Conservation (phyloP, 2,113 vertebrate species). For the Phodopus roborovskii region DNA sequence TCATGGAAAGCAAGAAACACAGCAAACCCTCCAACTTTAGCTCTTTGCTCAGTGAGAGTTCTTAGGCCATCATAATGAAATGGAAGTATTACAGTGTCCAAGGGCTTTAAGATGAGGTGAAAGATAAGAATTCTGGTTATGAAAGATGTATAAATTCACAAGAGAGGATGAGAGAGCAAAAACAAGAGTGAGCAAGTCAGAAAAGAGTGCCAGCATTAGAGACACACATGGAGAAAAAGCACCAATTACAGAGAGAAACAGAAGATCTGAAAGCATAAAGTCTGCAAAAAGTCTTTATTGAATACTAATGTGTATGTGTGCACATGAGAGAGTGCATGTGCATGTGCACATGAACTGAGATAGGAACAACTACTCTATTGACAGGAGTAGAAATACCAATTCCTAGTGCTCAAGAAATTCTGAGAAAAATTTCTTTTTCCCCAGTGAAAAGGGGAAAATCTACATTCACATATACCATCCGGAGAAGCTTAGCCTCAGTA, state of each 20-base stretch:
- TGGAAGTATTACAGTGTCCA: not conserved
- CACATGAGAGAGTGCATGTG: too few relatives aligned
- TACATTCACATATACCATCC: not conserved
- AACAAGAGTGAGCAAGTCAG: not conserved
- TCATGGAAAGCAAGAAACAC: not conserved
- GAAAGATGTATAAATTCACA: not conserved
- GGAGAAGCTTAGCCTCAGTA: not conserved
- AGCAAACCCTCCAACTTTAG: not conserved
- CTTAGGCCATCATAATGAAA: not conserved
- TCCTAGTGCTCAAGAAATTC: not conserved
- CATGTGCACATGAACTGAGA: not conserved
- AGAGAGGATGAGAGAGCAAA: not conserved
- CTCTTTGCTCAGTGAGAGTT: not conserved
- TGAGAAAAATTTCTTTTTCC: slow-evolving; percentile 10
- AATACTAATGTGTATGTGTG: not conserved
- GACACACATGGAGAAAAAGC: not conserved
- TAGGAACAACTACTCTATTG: not conserved
- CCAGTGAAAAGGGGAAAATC: not conserved
- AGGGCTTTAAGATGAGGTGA: not conserved
- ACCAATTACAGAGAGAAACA: not conserved
- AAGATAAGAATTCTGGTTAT: not conserved
- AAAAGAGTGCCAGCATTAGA: not conserved
- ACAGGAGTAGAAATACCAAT: not conserved
- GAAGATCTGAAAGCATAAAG: not conserved
- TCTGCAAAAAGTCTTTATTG: too few relatives aligned